Evolutionary conservation across 2,113 vertebrate species (phyloP), one percentile per base, ranked within the genome.

Genomic region (Gambusia holbrooki): DNA sequence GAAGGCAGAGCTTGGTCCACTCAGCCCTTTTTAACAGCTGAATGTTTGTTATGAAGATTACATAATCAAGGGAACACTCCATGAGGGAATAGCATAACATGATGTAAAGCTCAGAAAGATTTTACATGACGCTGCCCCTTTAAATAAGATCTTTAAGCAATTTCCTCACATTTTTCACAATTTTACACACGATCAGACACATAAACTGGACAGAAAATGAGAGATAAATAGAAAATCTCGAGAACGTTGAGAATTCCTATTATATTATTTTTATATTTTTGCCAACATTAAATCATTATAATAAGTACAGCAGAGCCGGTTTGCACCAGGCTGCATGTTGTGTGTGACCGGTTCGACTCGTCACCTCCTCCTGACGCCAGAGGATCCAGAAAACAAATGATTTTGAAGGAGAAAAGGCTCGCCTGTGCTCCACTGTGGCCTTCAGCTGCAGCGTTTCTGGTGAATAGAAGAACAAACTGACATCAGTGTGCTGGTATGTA

Each of bases 381-480:
- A 32, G 32, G 62, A 37, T 48, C 42, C 65, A 45, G 63, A 63
- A 61, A 40, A 68, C 28, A 63, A 74, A 69, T 64, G 68, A 27
- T 30, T 69, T 29, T 32, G 54, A 42, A 62, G 68, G 45, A 71
- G 66, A 78, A 60, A 45, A 69, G 73, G 6, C 42, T 75, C 0
- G 0, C 0, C 71, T 65, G 58, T 62, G 77, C 61, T 79, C 28
- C 35, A 27, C 58, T 22, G 58, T 51, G 84, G 32, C 89, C 87
- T 84, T 87, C 76, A 82, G 83, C 85, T 80, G 76, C 61, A 37
- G 42, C 12, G 33, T 54, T 33, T 30, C 69, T 76, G 82, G 83
- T 90, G 84, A 91, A 89, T 87, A 72, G 78, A 88, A 61, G 86
- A 82, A 80, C 83, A 84, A 84, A 86, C 81, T 90, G 88, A 92